phyloP scores from a whole-genome alignment of 2,888 invertebrate genomes.

The Mimachlamys varia region DNA sequence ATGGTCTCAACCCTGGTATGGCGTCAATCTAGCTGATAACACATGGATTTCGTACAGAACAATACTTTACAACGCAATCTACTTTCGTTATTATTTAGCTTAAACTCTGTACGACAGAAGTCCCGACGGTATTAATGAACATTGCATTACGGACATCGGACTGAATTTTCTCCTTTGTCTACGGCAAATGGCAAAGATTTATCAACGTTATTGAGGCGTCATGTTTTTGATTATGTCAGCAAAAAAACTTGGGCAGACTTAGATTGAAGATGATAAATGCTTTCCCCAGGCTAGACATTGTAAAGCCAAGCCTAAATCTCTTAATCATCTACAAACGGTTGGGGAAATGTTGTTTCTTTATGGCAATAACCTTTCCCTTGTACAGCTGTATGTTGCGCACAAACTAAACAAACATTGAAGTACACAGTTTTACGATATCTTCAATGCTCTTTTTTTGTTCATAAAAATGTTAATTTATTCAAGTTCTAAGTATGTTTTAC shows the following conservation, averaged over 20 bases:
- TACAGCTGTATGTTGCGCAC: too few species aligned
- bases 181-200: neutral
- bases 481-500: too few species aligned
- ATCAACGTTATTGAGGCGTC: conserved; percentile 6
- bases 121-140: neutral
- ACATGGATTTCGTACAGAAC: neutral
- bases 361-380: too few species aligned
- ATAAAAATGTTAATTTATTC: too few species aligned
- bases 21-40: neutral
- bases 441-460: too few species aligned
- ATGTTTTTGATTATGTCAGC: neutral
- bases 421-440: too few species aligned
- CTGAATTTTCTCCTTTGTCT: neutral
- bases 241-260: neutral
- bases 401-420: too few species aligned
- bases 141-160: neutral
- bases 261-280: neutral
- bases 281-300: neutral
- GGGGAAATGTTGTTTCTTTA: neutral
- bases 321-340: neutral
- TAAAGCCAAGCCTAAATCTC: neutral
- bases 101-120: neutral
- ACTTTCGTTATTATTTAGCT: neutral
- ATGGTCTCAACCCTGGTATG: too few species aligned
- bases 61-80: neutral